phyloP scores from a whole-genome alignment of 2,888 invertebrate genomes.

The Caenorhabditis sp. region DNA sequence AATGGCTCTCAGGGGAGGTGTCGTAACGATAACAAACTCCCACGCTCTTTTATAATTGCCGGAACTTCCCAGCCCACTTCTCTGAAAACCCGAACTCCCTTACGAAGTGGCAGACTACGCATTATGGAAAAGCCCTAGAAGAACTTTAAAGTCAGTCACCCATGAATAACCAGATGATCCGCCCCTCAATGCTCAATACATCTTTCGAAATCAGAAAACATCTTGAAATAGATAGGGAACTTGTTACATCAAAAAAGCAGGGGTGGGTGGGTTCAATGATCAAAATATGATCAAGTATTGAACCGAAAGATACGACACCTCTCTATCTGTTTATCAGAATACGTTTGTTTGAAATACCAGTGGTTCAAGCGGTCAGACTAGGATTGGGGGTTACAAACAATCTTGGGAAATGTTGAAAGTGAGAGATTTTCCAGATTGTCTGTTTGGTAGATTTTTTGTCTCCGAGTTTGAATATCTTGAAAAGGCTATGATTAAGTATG shows the following conservation, averaged over 20 bases:
- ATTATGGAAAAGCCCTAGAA: too few relatives aligned
- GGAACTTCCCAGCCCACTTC: not conserved
- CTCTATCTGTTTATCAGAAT: too few relatives aligned
- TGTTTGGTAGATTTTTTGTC: too few relatives aligned
- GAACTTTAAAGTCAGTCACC: conserved; percentile 12
- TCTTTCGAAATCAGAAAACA: not conserved
- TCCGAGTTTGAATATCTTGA: not conserved
- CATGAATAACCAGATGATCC: conserved; percentile 23
- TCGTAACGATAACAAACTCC: conserved; percentile 12
- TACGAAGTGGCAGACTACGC: conserved; percentile 1
- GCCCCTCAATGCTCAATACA: conserved; percentile 7
- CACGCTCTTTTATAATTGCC: conserved; percentile 52
- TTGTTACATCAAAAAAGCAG: not conserved
- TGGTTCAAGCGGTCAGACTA: too few relatives aligned
- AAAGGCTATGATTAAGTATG: too few relatives aligned
- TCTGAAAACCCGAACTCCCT: conserved; percentile 32
- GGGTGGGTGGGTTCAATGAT: conserved; percentile 11
- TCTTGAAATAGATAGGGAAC: conserved; percentile 19
- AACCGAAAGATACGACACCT: not conserved
- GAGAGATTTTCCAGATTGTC: too few relatives aligned
- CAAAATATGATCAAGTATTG: not conserved
- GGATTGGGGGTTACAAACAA: too few relatives aligned
- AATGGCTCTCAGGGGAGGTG: not conserved
- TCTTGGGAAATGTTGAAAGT: too few relatives aligned
- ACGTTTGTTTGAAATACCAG: too few relatives aligned